A percentile compares a stretch with the other conserved stretches of the same genome.
These are phyloP conservation scores for Labeo calbasu DNA, from an alignment of 2,797 vertebrate species.

Conservation along the genomic window DNA sequence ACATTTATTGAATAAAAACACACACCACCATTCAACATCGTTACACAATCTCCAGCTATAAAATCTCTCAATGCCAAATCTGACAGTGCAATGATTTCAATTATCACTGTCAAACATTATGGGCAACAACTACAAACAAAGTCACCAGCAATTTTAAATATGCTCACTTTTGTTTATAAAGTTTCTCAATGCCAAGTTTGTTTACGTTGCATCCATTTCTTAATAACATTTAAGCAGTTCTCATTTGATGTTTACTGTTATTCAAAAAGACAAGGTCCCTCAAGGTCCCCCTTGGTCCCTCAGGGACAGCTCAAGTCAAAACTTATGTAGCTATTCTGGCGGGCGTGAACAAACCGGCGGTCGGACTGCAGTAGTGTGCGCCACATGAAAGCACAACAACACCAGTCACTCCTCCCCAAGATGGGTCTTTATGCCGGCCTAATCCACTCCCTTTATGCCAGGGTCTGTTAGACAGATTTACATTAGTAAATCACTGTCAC, in stretches of 20 bases:
- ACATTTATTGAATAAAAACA: constrained; percentile 11
- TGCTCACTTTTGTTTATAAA: neutral
- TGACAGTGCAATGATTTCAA: neutral
- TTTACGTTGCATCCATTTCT: neutral
- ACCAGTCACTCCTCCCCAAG: constrained; percentile 59
- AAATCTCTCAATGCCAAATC: neutral
- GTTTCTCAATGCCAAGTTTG: neutral
- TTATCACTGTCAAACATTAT: neutral
- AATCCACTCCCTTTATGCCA: constrained; percentile 68
- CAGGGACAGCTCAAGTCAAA: constrained; percentile 42
- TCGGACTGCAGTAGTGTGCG: constrained; percentile 40
- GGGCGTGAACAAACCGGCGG: constrained; percentile 43
- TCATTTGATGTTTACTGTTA: constrained; percentile 22
- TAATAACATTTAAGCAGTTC: neutral
- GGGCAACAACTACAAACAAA: neutral
- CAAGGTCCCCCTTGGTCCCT: constrained; percentile 29
- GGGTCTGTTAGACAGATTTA: constrained; percentile 74
- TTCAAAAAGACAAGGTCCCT: constrained; percentile 15
- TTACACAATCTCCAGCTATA: neutral
- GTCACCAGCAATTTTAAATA: neutral
- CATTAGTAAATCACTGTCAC: constrained; percentile 77
- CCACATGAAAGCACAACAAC: constrained; percentile 61
- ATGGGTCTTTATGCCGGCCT: constrained; percentile 59
- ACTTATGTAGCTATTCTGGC: constrained; percentile 41
- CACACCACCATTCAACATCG: neutral